Percentiles rank a stretch among this genome's conserved stretches.
Conservation (phyloP, 37 sponge, comb jelly and placozoan genomes). For the Geodia barretti region DNA sequence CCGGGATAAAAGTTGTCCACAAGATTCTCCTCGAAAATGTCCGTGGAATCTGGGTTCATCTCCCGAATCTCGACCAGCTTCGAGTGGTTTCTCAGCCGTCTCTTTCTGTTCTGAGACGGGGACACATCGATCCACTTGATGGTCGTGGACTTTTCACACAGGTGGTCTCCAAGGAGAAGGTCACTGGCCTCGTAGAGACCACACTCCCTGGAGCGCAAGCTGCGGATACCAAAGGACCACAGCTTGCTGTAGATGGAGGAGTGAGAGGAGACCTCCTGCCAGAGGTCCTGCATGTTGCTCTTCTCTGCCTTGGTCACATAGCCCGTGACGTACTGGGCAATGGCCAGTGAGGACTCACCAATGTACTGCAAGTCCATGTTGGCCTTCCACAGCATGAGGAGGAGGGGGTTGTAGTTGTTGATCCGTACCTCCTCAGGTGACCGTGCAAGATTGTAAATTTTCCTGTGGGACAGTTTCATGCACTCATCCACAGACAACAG, state of each 20-base stretch:
- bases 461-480: constrained; percentile 18
- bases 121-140: constrained; percentile 45
- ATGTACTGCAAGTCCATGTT: constrained; percentile 56
- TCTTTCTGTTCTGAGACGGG: constrained; percentile 31
- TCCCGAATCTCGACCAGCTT: constrained; percentile 29
- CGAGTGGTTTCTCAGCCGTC: constrained; percentile 16
- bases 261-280: constrained; percentile 31
- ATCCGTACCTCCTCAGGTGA: constrained; percentile 28
- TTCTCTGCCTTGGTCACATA: constrained; percentile 69
- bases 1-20: constrained; percentile 29
- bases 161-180: constrained; percentile 49
- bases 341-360: constrained; percentile 44
- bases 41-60: constrained; percentile 24
- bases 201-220: constrained; percentile 36
- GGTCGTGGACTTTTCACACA: constrained; percentile 39
- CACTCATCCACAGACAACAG: constrained; percentile 33
- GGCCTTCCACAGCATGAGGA: constrained; percentile 60
- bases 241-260: constrained; percentile 22
- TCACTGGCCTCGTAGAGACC: constrained; percentile 57
- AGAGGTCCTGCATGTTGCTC: constrained; percentile 50
- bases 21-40: constrained; percentile 36
- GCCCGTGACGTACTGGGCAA: constrained; percentile 53
- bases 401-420: constrained; percentile 60
- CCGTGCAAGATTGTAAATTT: constrained; percentile 36
- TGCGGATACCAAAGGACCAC: constrained; percentile 40